A percentile compares a stretch with the other conserved stretches of the same genome.
Conservation (phyloP, 2,113 vertebrate genomes). For the Dicentrarchus labrax region DNA sequence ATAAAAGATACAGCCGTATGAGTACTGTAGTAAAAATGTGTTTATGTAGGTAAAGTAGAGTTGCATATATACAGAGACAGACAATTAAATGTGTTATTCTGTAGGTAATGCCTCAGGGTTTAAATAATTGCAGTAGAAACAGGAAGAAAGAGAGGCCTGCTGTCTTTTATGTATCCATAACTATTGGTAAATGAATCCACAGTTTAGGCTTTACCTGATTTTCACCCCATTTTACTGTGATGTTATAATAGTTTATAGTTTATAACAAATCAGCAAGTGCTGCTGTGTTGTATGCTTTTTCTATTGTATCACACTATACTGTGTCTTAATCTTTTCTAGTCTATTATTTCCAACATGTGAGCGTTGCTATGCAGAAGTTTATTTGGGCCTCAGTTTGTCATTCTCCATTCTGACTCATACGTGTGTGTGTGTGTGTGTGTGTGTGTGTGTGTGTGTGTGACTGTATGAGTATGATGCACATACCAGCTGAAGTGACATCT, state of each 20-base stretch:
- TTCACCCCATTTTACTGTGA: neutral
- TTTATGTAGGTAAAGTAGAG: constrained; percentile 36
- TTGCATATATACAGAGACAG: constrained; percentile 54
- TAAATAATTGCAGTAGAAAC: constrained; percentile 4
- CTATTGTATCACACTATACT: neutral
- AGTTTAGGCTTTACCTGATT: neutral
- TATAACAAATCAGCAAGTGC: neutral
- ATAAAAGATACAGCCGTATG: neutral
- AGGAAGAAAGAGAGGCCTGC: constrained; percentile 6
- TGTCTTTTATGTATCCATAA: neutral
- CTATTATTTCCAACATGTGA: neutral
- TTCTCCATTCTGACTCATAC: constrained; percentile 44
- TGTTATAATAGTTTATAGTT: neutral
- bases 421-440: neutral
- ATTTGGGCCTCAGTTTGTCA: constrained; percentile 13
- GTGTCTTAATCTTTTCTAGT: neutral
- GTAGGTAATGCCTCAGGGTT: neutral
- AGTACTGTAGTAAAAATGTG: neutral
- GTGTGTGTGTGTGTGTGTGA: neutral
- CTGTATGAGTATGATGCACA: constrained; percentile 17
- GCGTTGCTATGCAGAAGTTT: constrained; percentile 37
- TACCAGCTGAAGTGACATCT: constrained; percentile 86
- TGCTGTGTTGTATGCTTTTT: neutral
- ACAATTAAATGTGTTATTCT: constrained; percentile 19
- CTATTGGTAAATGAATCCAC: neutral